Evolutionary conservation across 2,888 invertebrate species (phyloP).

Genomic region (Sinodicranocentrus sp.): DNA sequence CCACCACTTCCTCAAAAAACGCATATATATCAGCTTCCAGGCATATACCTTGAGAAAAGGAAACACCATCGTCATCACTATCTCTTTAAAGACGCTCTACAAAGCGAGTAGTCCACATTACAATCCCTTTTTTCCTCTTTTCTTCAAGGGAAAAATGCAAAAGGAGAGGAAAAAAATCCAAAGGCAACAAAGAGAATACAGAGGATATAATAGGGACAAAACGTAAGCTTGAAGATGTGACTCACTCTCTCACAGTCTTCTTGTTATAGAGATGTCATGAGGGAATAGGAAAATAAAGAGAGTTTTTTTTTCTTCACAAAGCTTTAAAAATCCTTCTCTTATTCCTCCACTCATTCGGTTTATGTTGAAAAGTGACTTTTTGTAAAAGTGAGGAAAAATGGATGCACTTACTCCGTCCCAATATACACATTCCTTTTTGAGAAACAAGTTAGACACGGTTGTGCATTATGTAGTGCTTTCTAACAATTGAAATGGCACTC

Average conservation of each 20-base stretch:
- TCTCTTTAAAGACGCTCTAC: not conserved
- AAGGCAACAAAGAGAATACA: too few species aligned
- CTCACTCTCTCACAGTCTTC: too few species aligned
- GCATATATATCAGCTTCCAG: constrained; percentile 12
- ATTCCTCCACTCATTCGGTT: constrained; percentile 26
- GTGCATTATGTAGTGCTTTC: constrained; percentile 1
- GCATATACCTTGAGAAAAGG: too few species aligned
- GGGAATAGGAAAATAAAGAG: constrained; percentile 54
- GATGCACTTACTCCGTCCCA: constrained; percentile 46
- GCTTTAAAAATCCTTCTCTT: constrained; percentile 47
- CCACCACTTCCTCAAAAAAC: constrained; percentile 21
- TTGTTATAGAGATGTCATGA: constrained; percentile 13
- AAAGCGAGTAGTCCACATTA: constrained; percentile 11
- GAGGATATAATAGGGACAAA: not conserved
- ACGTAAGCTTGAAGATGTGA: too few species aligned
- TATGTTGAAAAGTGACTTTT: constrained; percentile 41
- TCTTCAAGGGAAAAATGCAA: constrained; percentile 35
- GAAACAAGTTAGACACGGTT: not conserved
- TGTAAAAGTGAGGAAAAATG: constrained; percentile 49
- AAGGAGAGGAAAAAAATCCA: constrained; percentile 4
- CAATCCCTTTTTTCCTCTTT: constrained; percentile 24
- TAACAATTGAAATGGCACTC: constrained; percentile 38
- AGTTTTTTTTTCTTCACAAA: constrained; percentile 50
- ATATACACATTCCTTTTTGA: not conserved
- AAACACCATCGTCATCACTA: constrained; percentile 10